A percentile compares a stretch with the other conserved stretches of the same genome.
phyloP scores from a whole-genome alignment of 1,140 invertebrate genomes.

The honey bee (Apis mellifera) region DNA sequence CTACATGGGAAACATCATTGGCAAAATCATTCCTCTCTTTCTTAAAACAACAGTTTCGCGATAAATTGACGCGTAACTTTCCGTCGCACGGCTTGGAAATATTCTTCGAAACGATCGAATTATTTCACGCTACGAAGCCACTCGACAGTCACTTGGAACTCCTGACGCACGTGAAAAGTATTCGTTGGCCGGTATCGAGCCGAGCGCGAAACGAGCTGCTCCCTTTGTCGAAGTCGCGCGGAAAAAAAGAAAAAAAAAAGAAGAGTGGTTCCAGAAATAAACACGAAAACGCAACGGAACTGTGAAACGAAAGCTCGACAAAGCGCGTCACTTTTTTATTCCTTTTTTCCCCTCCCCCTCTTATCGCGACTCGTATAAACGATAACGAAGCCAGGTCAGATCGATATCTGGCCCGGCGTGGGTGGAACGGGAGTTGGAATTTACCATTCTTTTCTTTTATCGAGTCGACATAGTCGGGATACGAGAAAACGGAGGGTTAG shows the following conservation, averaged over 20 bases:
- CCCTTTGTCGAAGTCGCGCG: neutral
- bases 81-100: neutral
- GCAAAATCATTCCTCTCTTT: too few species aligned
- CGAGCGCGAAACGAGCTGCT: neutral
- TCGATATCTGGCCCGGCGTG: constrained; percentile 41
- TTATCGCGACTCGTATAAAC: constrained; percentile 30
- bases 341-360: neutral
- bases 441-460: constrained; percentile 35
- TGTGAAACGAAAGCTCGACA: constrained; percentile 1
- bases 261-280: constrained; percentile 11
- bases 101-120: neutral
- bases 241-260: neutral
- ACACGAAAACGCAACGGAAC: constrained; percentile 21
- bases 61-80: neutral
- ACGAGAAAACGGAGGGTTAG: constrained; percentile 7
- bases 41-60: neutral
- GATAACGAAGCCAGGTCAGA: constrained; percentile 37
- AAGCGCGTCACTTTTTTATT: constrained; percentile 28
- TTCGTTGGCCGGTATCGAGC: neutral
- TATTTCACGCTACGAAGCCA: neutral
- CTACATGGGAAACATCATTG: too few species aligned
- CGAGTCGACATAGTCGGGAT: constrained; percentile 16
- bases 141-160: neutral
- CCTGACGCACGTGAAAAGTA: neutral
- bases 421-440: constrained; percentile 14